phyloP scores from a whole-genome alignment of 2,797 vertebrate genomes.

The Halcyon chelicuti region DNA sequence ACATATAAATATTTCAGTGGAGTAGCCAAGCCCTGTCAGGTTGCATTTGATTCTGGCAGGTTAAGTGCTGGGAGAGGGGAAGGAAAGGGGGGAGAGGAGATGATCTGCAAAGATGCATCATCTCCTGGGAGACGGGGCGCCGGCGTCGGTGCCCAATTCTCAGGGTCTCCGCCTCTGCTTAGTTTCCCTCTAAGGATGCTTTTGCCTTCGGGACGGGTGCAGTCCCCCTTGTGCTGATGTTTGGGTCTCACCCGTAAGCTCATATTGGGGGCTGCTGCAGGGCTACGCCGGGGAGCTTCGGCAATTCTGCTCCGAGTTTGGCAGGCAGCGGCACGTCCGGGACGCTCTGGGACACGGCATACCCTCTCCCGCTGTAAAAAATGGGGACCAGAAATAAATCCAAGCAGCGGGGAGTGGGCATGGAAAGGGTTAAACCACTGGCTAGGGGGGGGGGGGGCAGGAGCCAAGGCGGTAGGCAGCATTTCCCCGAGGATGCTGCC shows the following conservation, averaged over 20 bases:
- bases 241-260: background rate
- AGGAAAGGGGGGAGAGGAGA: background rate
- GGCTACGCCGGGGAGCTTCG: too few relatives aligned
- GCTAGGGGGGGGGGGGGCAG: too few relatives aligned
- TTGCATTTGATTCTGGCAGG: conserved; percentile 19
- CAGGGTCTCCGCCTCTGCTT: background rate
- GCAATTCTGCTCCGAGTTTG: background rate
- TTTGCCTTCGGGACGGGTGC: fast-evolving
- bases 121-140: background rate
- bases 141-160: background rate
- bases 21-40: conserved; percentile 30
- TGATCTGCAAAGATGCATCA: background rate
- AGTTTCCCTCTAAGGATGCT: background rate
- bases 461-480: background rate
- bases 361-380: background rate
- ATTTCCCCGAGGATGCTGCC: background rate
- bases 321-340: background rate
- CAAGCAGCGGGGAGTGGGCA: background rate
- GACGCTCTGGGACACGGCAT: background rate
- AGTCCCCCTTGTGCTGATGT: background rate
- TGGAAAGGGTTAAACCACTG: background rate
- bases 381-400: background rate
- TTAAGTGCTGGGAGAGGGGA: background rate
- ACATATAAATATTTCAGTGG: conserved; percentile 49
- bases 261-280: background rate